Base-by-base conservation (phyloP, 2,888 invertebrate species). In the Amphipyra berbera region DNA sequence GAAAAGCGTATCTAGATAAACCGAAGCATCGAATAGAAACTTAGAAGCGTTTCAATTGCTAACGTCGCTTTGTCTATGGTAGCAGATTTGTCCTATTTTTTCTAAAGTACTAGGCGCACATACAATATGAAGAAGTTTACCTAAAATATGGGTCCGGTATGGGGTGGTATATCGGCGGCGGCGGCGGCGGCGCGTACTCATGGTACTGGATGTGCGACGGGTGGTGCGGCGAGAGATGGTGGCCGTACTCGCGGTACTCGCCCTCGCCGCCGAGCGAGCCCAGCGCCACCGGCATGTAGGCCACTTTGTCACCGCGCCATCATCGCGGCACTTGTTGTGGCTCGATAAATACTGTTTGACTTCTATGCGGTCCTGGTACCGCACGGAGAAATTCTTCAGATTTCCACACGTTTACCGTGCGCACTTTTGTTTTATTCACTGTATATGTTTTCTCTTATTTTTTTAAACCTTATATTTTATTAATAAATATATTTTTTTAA, bases 201-300 rank as follows among this genome's bases (percentile, higher is more conserved):
- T 95, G 93, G 89, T 94, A 93, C 82, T 91, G 91, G 44, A 82
- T 75, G 76, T 87, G 87, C 77, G 83, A 86, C 85, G 90, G 86
- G 88, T 92, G 93, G 81, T 92, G 94, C 89, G 91, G 93, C 91
- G 93, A 93, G 91, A 94, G 90, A 89, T 90, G 91, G 84, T 91
- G 92, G 85, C 83, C 83, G 89, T 90, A 94, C 86, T 90, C 92
- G 73, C 90, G 95, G 95, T 93, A 95, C 95, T 95, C 95, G 95
- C 95, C 95, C 95, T 95, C 95, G 95, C 96, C 95, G 95, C 95
- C 95, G 93, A 96, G 94, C 95, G 95, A 95, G 95, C 95, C 95
- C 95, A 96, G 95, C 94, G 95, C 96, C 92, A 96, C 95, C 79
- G 94, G 96, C 96, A 95, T 96, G 95, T 95, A 96, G 92, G 96